Base-by-base conservation (phyloP, 2,797 vertebrate genomes). In the Melanotaenia nigrans region DNA sequence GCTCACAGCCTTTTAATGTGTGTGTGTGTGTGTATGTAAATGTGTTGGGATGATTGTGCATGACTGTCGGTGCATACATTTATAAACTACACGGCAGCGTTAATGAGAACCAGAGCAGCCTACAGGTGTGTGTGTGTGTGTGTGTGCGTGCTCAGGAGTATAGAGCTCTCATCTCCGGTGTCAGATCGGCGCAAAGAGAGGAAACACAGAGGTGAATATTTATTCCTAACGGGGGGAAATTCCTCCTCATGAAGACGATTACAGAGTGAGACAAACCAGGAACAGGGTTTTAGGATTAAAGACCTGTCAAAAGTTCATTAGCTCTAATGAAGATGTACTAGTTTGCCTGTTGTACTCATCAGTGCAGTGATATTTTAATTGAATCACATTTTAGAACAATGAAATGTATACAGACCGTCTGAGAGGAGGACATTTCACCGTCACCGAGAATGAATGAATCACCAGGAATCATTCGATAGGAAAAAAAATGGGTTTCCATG, bases 131-230 rank as follows among this genome's bases (percentile, higher is more conserved):
- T 70, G 61, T 62, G 68, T 51, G 66, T 66, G 56, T 67, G 65
- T 61, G 51, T 35, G 53, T 22, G 30, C 0, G 28, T 30, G 28
- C 0, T 30, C 33, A 12, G 1, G 22, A 25, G 71, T 68, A n/a
- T 54, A 40, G 69, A 73, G 76, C 64, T 85, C 80, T 81, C 84
- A 81, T 88, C 88, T 87, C 81, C 74, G 57, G 85, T 89, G 77
- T 87, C 73, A 80, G 73, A 78, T 88, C 24, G 68, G 68, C 42
- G 59, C 81, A 75, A 62, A 77, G 65, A 77, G 54, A 73, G 85
- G 79, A 85, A 89, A 83, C 79, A 54, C 75, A 82, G 88, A 90
- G 82, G 86, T 89, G 85, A 88, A 85, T 89, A 87, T 92, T 90
- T 90, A 90, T 91, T 85, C 78, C 78, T 88, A 91, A 92, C 81